Evolutionary conservation across 2,113 vertebrate species (phyloP), one percentile per base, ranked within the genome.

Genomic region (Apistogramma diplotaenia): DNA sequence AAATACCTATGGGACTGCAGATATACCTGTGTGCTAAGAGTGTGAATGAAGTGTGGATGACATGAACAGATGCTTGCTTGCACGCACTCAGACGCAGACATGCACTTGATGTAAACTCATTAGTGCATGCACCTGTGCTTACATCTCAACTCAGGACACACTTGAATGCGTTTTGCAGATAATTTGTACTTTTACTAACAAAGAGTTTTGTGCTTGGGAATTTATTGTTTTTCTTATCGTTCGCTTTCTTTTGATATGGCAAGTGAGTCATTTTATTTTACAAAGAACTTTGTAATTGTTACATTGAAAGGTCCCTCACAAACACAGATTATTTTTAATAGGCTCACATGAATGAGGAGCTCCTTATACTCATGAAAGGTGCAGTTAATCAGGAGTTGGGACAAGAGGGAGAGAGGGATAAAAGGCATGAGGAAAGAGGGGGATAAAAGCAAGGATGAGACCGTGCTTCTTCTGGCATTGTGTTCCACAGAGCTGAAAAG

Each of bases 361-460:
- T 56, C 11, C 67, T 89, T 27, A 2, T n/a, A 33, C 83, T 71
- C 53, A 74, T 49, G 86, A 90, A 88, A 84, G 80, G 81, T 78
- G 85, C 75, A 83, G 73, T 89, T 91, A 92, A 89, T 92, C 74
- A 81, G 76, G 77, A 85, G 74, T 55, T 60, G 35, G 79, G 55
- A 59, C 76, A 78, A 65, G 74, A 79, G 56, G 60, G 35, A 81
- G 3, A 29, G 35, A 51, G 70, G 37, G n/a, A 84, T 67, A 40
- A 76, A 79, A 82, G 78, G 15, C 62, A 29, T 49, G 33, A 78
- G 59, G 13, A 57, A 83, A 31, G 55, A 81, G 5, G 25, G 74
- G 76, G 82, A 70, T 25, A 80, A 70, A 81, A 65, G 65, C 18
- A 37, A 51, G 74, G 35, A 77, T 35, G 55, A 84, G 76, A 19